phyloP scores from a whole-genome alignment of 2,888 invertebrate genomes.

The Perithous albicinctus region DNA sequence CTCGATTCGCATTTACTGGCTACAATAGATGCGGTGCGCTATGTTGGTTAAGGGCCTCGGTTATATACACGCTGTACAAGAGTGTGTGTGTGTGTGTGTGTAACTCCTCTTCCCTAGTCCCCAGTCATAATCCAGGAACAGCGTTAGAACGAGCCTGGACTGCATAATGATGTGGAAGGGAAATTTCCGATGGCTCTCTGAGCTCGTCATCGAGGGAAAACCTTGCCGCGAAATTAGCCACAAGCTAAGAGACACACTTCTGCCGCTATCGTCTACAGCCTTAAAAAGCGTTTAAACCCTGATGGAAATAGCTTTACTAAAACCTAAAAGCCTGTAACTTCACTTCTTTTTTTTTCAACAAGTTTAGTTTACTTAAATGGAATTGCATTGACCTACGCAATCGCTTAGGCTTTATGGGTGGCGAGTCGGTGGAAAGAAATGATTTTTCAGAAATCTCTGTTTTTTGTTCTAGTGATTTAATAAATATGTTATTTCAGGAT shows the following conservation, averaged over 20 bases:
- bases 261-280: neutral
- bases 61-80: neutral
- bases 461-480: too few species aligned
- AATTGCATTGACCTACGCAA: too few species aligned
- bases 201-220: conserved; percentile 8
- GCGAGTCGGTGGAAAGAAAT: too few species aligned
- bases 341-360: too few species aligned
- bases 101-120: neutral
- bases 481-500: too few species aligned
- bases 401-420: too few species aligned
- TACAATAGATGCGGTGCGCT: neutral
- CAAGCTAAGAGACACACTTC: neutral
- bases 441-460: too few species aligned
- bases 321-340: too few species aligned
- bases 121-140: conserved; percentile 10
- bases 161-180: conserved; percentile 58
- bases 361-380: too few species aligned
- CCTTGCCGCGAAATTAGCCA: conserved; percentile 31
- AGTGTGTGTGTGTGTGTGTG: neutral
- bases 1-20: conserved; percentile 47
- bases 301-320: too few species aligned
- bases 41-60: neutral
- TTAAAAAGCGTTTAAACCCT: neutral
- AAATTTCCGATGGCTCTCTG: neutral
- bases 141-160: conserved; percentile 30